phyloP scores from a whole-genome alignment of 2,113 vertebrate species.

The Ovibos moschatus region DNA sequence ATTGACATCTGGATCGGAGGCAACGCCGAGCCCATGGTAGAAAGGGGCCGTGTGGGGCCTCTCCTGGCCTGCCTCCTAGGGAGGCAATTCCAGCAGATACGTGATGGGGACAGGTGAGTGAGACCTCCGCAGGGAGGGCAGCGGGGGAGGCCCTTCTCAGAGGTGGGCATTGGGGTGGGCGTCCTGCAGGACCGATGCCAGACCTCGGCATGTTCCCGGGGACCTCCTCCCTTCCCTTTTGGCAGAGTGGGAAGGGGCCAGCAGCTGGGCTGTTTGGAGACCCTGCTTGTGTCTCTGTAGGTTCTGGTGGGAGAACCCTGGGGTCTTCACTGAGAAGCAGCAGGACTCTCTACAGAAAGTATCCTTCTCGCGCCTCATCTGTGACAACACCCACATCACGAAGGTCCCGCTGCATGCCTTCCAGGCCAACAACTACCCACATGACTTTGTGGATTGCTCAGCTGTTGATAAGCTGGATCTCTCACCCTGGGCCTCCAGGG shows the following conservation, averaged over 20 bases:
- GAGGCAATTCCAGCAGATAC: conserved; percentile 85
- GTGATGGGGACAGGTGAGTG: conserved; percentile 85
- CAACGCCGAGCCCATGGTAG: conserved; percentile 84
- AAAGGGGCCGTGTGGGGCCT: conserved; percentile 84
- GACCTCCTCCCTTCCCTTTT: not conserved
- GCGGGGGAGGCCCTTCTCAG: not conserved
- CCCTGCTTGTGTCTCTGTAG: conserved; percentile 48
- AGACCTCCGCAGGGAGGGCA: accelerated
- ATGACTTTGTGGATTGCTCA: conserved; percentile 70
- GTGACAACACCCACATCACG: conserved; percentile 88
- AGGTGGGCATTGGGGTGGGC: accelerated
- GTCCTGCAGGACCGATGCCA: not conserved
- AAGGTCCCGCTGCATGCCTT: conserved; percentile 85
- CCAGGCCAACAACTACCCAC: conserved; percentile 64
- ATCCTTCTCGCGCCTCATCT: conserved; percentile 88
- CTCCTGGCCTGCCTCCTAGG: conserved; percentile 88
- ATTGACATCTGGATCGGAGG: conserved; percentile 91
- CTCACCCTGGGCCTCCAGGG: conserved; percentile 70
- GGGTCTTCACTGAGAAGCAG: conserved; percentile 85
- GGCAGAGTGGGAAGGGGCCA: not conserved
- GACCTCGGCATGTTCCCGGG: not conserved
- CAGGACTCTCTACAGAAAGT: conserved; percentile 73
- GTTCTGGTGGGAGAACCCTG: conserved; percentile 91
- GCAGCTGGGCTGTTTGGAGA: not conserved
- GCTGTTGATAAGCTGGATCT: conserved; percentile 66